Base-by-base conservation (phyloP, 2,797 vertebrate species). In the Chanos chanos region DNA sequence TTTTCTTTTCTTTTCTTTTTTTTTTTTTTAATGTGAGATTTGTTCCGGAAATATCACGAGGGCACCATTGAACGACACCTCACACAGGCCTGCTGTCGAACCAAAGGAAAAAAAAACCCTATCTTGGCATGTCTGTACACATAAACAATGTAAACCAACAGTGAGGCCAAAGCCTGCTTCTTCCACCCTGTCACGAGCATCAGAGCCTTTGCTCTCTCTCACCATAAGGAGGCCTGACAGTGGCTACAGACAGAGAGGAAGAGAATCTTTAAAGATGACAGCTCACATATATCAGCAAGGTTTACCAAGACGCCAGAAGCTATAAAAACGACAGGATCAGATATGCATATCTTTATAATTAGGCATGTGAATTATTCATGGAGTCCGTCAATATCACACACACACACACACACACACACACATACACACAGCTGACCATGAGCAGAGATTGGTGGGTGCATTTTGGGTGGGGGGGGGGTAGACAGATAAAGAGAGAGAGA, bases 331-430 rank as follows among this genome's bases (percentile, higher is more conserved):
- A 65, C 40, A 19, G 52, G 67, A 71, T 76, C 66, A 74, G 60
- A 72, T 72, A 68, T 72, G 71, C 67, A 71, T 68, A 61, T 68
- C 39, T 60, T 39, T 63, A 65, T 72, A 74, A 73, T 72, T 60
- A 72, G 37, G 18, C 36, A 10, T 36, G 70, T 77, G 73, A 58
- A 77, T 77, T 68, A 77, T 77, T 68, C 65, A 77, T 71, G 41
- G 4, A 30, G 48, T 47, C 22, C 63, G 41, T 56, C 64, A 48
- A 70, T 76, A 72, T 75, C 66, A 43, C 49, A 30, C 24, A 33
- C 49, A 33, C 47, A 16, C 6, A n/a, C n/a, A n/a, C n/a, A n/a
- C n/a, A n/a, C n/a, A n/a, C n/a, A n/a, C n/a, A n/a, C n/a, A n/a
- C n/a, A n/a, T n/a, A n/a, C n/a, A n/a, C n/a, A n/a, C n/a, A n/a